These are phyloP conservation scores for Drosophila longiperda DNA, from an alignment of 2,888 invertebrate genomes.

Conservation along the genomic window DNA sequence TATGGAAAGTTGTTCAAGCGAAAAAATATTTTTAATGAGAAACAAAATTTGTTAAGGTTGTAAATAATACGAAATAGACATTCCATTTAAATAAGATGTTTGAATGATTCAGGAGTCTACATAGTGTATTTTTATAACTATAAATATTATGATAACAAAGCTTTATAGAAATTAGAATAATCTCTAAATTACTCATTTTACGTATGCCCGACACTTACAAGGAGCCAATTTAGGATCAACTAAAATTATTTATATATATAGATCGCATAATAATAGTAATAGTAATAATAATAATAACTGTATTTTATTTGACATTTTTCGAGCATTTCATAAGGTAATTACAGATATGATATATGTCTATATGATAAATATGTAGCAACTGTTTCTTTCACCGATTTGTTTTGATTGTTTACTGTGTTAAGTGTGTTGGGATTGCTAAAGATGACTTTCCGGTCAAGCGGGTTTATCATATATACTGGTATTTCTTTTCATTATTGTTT, in stretches of 20 bases:
- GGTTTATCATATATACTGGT: constrained; percentile 47
- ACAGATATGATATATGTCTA: too few species aligned
- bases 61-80: neutral
- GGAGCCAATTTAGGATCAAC: neutral
- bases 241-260: neutral
- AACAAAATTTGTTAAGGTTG: neutral
- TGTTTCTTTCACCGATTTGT: constrained; percentile 21
- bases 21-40: neutral
- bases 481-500: constrained; percentile 32
- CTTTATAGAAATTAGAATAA: neutral
- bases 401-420: constrained; percentile 4
- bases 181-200: neutral
- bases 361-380: neutral
- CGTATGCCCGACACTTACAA: neutral
- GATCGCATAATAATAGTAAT: neutral
- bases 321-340: too few species aligned
- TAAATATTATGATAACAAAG: neutral
- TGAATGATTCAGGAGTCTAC: neutral
- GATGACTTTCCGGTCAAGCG: constrained; percentile 66
- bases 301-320: neutral
- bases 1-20: neutral
- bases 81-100: neutral
- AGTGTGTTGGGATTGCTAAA: constrained; percentile 31
- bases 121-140: neutral
- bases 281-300: neutral